Percentiles rank a stretch among this genome's conserved stretches.
Evolutionary conservation across 2,888 invertebrate species (phyloP).

Genomic region (Craniophora ligustri): DNA sequence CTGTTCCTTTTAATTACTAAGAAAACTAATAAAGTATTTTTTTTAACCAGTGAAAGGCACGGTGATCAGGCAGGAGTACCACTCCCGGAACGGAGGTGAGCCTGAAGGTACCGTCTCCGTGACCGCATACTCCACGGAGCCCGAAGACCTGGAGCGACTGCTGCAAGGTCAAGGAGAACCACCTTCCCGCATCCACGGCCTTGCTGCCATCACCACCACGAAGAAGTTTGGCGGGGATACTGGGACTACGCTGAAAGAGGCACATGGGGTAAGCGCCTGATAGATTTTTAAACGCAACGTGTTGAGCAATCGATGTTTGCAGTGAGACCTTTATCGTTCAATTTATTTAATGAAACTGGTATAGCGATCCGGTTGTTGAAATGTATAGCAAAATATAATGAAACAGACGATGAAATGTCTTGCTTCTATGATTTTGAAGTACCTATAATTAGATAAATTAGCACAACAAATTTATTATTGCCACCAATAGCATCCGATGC

Average conservation of each 20-base stretch:
- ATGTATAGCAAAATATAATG: too few species aligned
- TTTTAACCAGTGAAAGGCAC: slow-evolving; percentile 91
- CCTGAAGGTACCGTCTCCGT: slow-evolving; percentile 91
- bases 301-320: too few species aligned
- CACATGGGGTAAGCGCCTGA: slow-evolving; percentile 72
- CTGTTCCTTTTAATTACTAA: too few species aligned
- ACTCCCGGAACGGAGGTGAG: slow-evolving; percentile 91
- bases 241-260: slow-evolving; percentile 74
- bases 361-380: too few species aligned
- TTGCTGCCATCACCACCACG: slow-evolving; percentile 84
- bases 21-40: background rate
- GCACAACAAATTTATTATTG: too few species aligned
- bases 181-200: slow-evolving; percentile 79
- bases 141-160: slow-evolving; percentile 85
- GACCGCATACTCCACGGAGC: slow-evolving; percentile 91
- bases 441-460: too few species aligned
- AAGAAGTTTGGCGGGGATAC: slow-evolving; percentile 82
- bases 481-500: too few species aligned
- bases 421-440: too few species aligned
- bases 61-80: slow-evolving; percentile 91
- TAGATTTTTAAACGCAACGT: slow-evolving; percentile 13
- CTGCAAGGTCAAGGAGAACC: slow-evolving; percentile 75
- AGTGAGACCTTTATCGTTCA: too few species aligned
- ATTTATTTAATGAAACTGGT: too few species aligned
- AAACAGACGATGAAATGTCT: too few species aligned